phyloP scores from a whole-genome alignment of 2,888 invertebrate genomes.

The Ganaspis brasiliensis region DNA sequence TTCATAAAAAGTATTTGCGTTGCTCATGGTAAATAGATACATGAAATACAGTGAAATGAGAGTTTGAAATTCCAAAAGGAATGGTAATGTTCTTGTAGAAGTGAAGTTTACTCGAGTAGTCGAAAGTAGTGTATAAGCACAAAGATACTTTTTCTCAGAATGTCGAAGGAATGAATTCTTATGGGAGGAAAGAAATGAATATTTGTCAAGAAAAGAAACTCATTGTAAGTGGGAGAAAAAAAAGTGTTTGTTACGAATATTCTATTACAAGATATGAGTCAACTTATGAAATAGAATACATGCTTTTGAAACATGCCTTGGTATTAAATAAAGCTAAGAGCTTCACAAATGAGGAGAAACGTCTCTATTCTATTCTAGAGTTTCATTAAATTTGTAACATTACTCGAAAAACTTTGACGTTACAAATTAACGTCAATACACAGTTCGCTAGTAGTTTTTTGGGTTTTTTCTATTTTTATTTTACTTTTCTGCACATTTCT shows the following conservation, averaged over 20 bases:
- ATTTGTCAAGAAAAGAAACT: conserved; percentile 37
- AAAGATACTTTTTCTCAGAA: conserved; percentile 38
- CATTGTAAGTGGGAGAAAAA: conserved; percentile 49
- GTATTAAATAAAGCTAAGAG: conserved; percentile 35
- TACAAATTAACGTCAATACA: too few relatives aligned
- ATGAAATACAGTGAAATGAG: conserved; percentile 29
- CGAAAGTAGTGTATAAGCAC: conserved; percentile 25
- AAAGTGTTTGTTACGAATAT: conserved; percentile 50
- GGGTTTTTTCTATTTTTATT: background rate
- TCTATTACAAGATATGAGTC: conserved; percentile 31
- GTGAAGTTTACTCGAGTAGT: conserved; percentile 30
- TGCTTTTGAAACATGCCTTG: conserved; percentile 8
- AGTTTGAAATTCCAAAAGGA: conserved; percentile 42
- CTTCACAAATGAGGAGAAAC: conserved; percentile 2
- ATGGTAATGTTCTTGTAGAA: conserved; percentile 34
- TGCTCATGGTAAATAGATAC: conserved; percentile 32
- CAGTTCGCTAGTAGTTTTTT: background rate
- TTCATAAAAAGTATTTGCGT: conserved; percentile 30
- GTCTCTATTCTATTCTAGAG: background rate
- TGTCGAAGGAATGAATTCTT: conserved; percentile 38
- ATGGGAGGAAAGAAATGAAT: conserved; percentile 27
- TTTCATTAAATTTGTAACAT: background rate
- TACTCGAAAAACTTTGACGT: background rate
- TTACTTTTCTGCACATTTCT: background rate
- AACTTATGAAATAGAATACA: conserved; percentile 11